A percentile compares a stretch with the other conserved stretches of the same genome.
Evolutionary conservation across 1,140 invertebrate genomes (phyloP).

Genomic region (Polypedilum vanderplanki): DNA sequence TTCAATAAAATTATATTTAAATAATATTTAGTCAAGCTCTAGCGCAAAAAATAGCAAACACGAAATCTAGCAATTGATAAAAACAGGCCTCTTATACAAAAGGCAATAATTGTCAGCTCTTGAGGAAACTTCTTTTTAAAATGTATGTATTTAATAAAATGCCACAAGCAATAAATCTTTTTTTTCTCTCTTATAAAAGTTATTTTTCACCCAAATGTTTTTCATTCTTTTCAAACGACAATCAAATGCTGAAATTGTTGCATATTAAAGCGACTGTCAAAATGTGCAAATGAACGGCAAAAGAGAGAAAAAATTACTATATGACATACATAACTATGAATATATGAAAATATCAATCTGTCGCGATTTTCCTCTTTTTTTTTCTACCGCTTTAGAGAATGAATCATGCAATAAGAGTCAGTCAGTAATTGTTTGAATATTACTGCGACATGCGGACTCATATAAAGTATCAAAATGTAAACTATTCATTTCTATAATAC

Average conservation of each 20-base stretch:
- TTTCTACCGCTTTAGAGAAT: background rate
- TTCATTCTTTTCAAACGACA: conserved; percentile 8
- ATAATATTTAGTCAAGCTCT: background rate
- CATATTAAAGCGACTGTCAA: conserved; percentile 2
- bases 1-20: background rate
- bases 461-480: background rate
- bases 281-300: background rate
- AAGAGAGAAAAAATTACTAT: background rate
- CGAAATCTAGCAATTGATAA: conserved; percentile 11
- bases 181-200: background rate
- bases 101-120: conserved; percentile 5
- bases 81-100: background rate
- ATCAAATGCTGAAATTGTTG: conserved; percentile 6
- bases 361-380: conserved; percentile 16
- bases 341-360: background rate
- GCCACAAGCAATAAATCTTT: conserved; percentile 11
- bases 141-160: background rate
- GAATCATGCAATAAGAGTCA: background rate
- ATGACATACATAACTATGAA: background rate
- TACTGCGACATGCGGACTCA: conserved; percentile 1
- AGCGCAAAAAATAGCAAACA: background rate
- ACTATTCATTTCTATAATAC: background rate
- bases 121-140: background rate
- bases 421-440: background rate
- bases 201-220: conserved; percentile 13